Evolutionary conservation across 2,113 vertebrate genomes (phyloP).

Genomic region (Macaca mulatta): DNA sequence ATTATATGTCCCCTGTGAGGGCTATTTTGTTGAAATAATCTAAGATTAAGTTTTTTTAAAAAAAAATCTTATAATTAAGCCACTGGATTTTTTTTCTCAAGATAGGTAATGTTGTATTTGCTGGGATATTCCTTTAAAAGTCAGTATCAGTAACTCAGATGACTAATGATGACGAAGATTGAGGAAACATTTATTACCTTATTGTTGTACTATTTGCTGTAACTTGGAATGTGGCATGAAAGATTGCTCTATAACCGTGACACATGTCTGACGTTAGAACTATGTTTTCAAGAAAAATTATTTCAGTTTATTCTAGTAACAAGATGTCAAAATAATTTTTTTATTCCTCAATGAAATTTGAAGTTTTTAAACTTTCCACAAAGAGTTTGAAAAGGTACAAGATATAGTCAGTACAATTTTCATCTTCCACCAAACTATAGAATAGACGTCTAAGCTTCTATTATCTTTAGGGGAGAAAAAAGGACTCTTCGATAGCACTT

Average conservation of each 20-base stretch:
- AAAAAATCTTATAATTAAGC: not conserved
- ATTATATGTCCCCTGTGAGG: not conserved
- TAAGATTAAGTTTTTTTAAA: not conserved
- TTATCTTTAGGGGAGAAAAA: not conserved
- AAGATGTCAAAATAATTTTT: conserved; percentile 53
- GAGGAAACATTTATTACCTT: conserved; percentile 11
- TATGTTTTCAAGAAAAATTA: conserved; percentile 21
- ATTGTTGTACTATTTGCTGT: conserved; percentile 24
- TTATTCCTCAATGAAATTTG: conserved; percentile 22
- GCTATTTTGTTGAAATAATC: conserved; percentile 10
- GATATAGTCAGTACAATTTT: not conserved
- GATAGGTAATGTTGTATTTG: not conserved
- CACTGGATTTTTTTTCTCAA: not conserved
- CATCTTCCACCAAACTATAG: not conserved
- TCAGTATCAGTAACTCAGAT: not conserved
- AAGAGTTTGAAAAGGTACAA: conserved; percentile 18
- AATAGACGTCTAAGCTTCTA: not conserved
- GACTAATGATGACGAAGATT: not conserved
- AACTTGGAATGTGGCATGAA: not conserved
- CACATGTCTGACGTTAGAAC: not conserved
- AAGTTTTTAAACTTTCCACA: conserved; percentile 14
- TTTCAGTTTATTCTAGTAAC: conserved; percentile 26
- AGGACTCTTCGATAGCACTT: not conserved
- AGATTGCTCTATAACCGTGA: not conserved
- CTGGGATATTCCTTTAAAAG: not conserved